These are phyloP conservation scores for Carposina sasakii DNA, from an alignment of 1,140 invertebrate species.

Conservation along the genomic window DNA sequence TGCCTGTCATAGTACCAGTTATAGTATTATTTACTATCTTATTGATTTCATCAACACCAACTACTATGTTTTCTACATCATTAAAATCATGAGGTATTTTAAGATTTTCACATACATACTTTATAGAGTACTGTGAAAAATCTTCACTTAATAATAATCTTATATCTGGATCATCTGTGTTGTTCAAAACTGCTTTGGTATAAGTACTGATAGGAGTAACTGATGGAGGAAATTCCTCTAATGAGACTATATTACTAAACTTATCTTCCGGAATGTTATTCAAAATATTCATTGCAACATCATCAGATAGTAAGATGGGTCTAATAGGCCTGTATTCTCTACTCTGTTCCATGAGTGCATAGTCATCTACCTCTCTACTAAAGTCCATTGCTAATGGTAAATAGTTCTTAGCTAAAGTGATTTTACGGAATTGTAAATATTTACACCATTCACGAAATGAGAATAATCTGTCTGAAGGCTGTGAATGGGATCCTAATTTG, in stretches of 20 bases:
- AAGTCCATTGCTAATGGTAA: conserved; percentile 31
- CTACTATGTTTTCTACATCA: conserved; percentile 30
- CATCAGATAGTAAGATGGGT: conserved; percentile 32
- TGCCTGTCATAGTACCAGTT: conserved; percentile 21
- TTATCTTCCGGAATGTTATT: conserved; percentile 38
- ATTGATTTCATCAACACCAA: conserved; percentile 35
- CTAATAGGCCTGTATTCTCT: conserved; percentile 20
- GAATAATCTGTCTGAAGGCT: conserved; percentile 41
- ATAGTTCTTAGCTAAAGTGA: conserved; percentile 40
- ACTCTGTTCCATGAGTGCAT: conserved; percentile 47
- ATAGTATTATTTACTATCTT: conserved; percentile 34
- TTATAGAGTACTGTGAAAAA: conserved; percentile 53
- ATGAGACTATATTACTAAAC: conserved; percentile 32
- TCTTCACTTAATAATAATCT: conserved; percentile 49
- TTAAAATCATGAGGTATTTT: conserved; percentile 18
- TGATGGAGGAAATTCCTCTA: conserved; percentile 34
- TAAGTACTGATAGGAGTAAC: conserved; percentile 42
- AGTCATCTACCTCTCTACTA: conserved; percentile 35
- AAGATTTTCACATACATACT: conserved; percentile 40
- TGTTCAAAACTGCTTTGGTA: conserved; percentile 38
- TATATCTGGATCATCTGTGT: conserved; percentile 40
- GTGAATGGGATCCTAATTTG: conserved; percentile 34
- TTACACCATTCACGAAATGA: conserved; percentile 53
- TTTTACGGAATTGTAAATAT: conserved; percentile 47
- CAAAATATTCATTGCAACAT: conserved; percentile 49